A percentile compares a stretch with the other conserved stretches of the same genome.
phyloP scores from a whole-genome alignment of 2,797 vertebrate genomes.

The Rhinella marina region DNA sequence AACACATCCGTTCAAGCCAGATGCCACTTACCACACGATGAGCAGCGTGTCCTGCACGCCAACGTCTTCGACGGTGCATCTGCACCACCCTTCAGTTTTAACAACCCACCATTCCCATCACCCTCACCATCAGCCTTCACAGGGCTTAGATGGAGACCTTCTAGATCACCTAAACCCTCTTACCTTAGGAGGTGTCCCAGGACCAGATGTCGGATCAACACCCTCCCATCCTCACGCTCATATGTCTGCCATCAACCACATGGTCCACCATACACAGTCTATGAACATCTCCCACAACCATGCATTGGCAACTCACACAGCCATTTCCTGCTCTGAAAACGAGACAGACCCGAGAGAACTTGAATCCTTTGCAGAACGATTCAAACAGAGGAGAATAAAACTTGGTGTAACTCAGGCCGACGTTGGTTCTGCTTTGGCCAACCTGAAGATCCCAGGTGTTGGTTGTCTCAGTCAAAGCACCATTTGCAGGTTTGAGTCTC shows the following conservation, averaged over 20 bases:
- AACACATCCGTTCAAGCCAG: slow-evolving; percentile 90
- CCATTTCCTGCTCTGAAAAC: slow-evolving; percentile 76
- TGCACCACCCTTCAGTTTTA: slow-evolving; percentile 90
- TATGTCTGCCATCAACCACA: slow-evolving; percentile 91
- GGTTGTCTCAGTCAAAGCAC: slow-evolving; percentile 93
- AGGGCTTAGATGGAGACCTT: slow-evolving; percentile 87
- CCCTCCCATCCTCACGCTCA: slow-evolving; percentile 86
- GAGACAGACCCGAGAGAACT: slow-evolving; percentile 91
- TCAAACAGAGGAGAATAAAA: slow-evolving; percentile 92
- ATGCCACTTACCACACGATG: slow-evolving; percentile 94
- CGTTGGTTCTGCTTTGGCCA: slow-evolving; percentile 88
- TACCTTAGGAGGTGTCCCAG: slow-evolving; percentile 82
- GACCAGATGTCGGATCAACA: slow-evolving; percentile 84
- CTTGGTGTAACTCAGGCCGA: slow-evolving; percentile 91
- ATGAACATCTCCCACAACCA: slow-evolving; percentile 87
- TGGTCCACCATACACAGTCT: slow-evolving; percentile 82
- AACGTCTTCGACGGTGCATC: slow-evolving; percentile 86
- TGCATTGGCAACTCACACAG: slow-evolving; percentile 79
- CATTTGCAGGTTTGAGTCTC: slow-evolving; percentile 93
- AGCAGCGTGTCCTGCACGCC: slow-evolving; percentile 90
- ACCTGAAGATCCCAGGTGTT: slow-evolving; percentile 91
- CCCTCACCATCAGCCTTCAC: slow-evolving; percentile 83
- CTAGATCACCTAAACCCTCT: slow-evolving; percentile 87
- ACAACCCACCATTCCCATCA: slow-evolving; percentile 76
- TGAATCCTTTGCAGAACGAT: slow-evolving; percentile 90